Evolutionary conservation across 2,888 invertebrate genomes (phyloP).

Genomic region (Drosophila anomalipes): DNA sequence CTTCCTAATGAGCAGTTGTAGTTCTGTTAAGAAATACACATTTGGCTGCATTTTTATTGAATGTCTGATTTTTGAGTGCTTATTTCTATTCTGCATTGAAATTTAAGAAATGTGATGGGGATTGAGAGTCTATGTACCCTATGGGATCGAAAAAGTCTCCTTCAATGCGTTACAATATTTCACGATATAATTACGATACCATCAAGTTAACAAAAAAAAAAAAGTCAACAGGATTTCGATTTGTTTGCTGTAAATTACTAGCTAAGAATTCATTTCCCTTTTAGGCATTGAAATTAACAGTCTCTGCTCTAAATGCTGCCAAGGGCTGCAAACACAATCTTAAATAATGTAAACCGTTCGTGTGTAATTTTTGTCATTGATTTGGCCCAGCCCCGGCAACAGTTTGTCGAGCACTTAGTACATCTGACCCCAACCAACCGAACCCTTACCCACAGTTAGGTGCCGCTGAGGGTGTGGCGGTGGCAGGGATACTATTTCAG

Average conservation of each 20-base stretch:
- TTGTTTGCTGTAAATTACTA: conserved; percentile 13
- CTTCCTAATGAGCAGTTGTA: conserved; percentile 3
- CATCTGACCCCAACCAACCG: conserved; percentile 35
- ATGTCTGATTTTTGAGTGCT: background rate
- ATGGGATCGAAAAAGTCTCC: background rate
- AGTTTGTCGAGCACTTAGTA: conserved; percentile 65
- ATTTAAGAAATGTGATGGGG: background rate
- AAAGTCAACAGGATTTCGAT: background rate
- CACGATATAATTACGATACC: no score
- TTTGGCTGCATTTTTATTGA: background rate
- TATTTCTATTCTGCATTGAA: background rate
- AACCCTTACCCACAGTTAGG: conserved; percentile 9
- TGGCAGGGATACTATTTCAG: conserved; percentile 1
- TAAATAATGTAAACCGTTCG: conserved; percentile 58
- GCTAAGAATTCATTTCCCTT: conserved; percentile 40
- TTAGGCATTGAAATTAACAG: conserved; percentile 20
- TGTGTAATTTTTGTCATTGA: conserved; percentile 74
- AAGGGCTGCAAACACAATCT: conserved; percentile 28
- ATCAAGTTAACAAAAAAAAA: background rate
- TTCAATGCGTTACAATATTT: no score
- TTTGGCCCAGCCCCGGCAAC: conserved; percentile 59
- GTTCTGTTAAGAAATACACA: background rate
- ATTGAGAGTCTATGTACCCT: background rate
- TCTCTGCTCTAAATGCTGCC: conserved; percentile 6
- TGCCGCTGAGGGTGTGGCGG: background rate